A percentile compares a stretch with the other conserved stretches of the same genome.
These are phyloP conservation scores for Melinopterus prodromus DNA, from an alignment of 2,888 invertebrate species.

Conservation along the genomic window DNA sequence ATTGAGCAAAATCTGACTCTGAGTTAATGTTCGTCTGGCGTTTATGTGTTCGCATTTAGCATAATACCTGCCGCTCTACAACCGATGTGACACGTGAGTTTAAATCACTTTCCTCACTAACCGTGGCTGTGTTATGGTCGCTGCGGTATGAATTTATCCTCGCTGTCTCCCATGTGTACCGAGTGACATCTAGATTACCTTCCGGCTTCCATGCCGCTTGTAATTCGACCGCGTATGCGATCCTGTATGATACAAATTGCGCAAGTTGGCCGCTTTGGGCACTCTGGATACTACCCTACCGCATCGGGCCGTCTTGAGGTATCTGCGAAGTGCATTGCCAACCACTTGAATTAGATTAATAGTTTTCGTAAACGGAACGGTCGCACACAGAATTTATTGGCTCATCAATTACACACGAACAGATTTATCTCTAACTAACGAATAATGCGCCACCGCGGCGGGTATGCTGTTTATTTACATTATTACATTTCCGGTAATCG, in stretches of 20 bases:
- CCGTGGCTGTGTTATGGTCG: neutral
- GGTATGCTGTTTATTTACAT: no score
- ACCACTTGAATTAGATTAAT: constrained; percentile 4
- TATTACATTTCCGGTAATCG: no score
- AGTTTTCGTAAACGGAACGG: neutral
- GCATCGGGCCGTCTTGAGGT: neutral
- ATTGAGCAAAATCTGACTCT: neutral
- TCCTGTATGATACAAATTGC: neutral
- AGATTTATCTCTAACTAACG: neutral
- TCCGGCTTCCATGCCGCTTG: neutral
- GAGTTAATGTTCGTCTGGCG: neutral
- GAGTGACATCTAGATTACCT: neutral
- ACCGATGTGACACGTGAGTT: neutral
- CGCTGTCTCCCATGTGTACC: neutral
- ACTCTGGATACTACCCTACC: neutral
- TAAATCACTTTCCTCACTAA: neutral
- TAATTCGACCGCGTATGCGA: neutral
- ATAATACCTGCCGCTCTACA: neutral
- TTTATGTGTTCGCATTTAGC: neutral
- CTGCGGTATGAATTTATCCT: neutral
- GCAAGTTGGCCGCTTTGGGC: neutral
- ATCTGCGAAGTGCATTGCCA: neutral
- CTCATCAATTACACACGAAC: neutral
- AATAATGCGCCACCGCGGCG: neutral
- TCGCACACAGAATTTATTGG: neutral